Evolutionary conservation across 2,113 vertebrate genomes (phyloP).

Genomic region (Sinocyclocheilus anophthalmus): DNA sequence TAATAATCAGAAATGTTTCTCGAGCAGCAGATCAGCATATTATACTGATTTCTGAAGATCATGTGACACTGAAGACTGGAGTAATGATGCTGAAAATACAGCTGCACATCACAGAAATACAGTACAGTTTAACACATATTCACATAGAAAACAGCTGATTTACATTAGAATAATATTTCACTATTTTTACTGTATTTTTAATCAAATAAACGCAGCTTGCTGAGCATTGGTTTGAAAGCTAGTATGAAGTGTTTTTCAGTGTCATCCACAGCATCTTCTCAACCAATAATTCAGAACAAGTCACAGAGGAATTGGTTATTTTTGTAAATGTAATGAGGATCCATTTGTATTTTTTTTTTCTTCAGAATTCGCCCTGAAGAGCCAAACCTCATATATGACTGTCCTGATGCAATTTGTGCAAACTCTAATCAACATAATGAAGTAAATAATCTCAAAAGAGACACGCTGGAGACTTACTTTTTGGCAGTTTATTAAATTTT

Average conservation of each 20-base stretch:
- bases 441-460: constrained; percentile 4
- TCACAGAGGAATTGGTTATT: neutral
- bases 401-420: neutral
- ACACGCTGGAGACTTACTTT: neutral
- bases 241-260: neutral
- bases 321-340: neutral
- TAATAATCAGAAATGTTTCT: no score
- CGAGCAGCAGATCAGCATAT: no score
- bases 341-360: neutral
- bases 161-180: neutral
- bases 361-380: neutral
- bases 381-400: neutral
- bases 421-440: neutral
- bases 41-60: no score
- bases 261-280: neutral
- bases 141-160: neutral
- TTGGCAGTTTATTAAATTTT: neutral
- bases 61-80: no score
- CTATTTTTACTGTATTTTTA: neutral
- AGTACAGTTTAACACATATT: neutral
- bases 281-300: neutral
- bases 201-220: neutral
- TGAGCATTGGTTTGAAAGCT: neutral
- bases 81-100: no score
- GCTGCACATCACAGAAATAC: no score